Evolutionary conservation across 2,888 invertebrate species (phyloP), one percentile per base, ranked within the genome.

Genomic region (Sclerodermus sp.): DNA sequence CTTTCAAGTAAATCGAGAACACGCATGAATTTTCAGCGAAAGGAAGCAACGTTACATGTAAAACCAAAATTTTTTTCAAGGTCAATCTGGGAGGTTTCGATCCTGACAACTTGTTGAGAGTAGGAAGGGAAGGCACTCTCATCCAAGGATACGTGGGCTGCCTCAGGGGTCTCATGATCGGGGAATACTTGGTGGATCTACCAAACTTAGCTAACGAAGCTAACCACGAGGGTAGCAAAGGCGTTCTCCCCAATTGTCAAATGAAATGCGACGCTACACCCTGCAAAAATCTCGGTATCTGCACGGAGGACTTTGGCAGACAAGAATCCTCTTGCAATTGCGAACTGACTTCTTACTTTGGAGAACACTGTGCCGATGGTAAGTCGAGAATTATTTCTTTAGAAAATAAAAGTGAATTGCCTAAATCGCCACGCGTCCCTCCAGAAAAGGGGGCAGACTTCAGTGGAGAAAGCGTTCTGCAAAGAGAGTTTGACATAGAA

Each of bases 191-290:
- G 14, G 87, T 92, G n/a, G 89, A 91, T 79, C 79, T 93, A 52
- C 86, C 90, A 39, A 84, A 84, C 49, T 85, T 89, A 70, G 87
- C 88, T 17, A 83, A 84, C 68, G 83, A 85, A 65, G 85, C 84
- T 65, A 85, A 84, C 69, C 86, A 87, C 68, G 85, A 86, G 80
- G 88, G 89, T 83, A 83, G 81, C 56, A 82, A 82, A 64, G 91
- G 90, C 1, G 88, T 93, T 0, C 78, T 90, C 45, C 85, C 90
- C 1, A 87, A 91, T 68, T 95, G 94, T 74, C 88, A 88, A 64
- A 93, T 94, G 88, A 90, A 91, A 74, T 95, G 94, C 69, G 93
- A 94, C 68, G 85, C 87, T 0, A 85, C 88, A 45, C 94, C 94
- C 0, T 95, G 94, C 71, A 90, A 91, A 68, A 91, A 94, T 70